phyloP scores from a whole-genome alignment of 2,888 invertebrate species.

The Autographa pulchrina region DNA sequence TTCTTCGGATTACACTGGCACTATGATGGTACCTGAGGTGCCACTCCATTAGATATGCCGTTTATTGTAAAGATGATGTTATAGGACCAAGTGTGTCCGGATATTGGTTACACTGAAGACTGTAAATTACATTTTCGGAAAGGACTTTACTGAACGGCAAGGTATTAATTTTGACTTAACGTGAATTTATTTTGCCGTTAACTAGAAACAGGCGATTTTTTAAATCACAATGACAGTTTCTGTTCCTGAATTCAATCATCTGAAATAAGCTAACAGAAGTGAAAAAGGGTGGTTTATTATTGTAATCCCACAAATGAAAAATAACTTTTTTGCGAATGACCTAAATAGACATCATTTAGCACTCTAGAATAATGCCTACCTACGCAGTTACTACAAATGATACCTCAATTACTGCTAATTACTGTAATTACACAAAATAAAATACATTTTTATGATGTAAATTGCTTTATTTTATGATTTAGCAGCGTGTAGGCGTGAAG shows the following conservation, averaged over 20 bases:
- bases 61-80: not conserved
- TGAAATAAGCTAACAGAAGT: not conserved
- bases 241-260: not conserved
- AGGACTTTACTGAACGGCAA: not conserved
- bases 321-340: too few species aligned
- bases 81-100: not conserved
- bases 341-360: not conserved
- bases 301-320: too few species aligned
- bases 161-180: too few species aligned
- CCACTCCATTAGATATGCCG: not conserved
- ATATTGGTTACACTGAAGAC: not conserved
- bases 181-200: too few species aligned
- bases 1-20: not conserved
- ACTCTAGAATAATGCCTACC: not conserved
- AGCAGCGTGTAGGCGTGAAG: conserved; percentile 1
- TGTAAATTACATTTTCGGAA: not conserved
- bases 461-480: conserved; percentile 2
- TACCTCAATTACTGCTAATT: not conserved
- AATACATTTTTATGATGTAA: not conserved
- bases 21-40: not conserved
- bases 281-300: not conserved
- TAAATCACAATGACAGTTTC: not conserved
- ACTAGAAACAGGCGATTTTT: not conserved
- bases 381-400: not conserved
- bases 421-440: not conserved